Percentiles rank a stretch among this genome's conserved stretches.
Conservation (phyloP, 2,888 invertebrate species). For the Dryocosmus kuriphilus region DNA sequence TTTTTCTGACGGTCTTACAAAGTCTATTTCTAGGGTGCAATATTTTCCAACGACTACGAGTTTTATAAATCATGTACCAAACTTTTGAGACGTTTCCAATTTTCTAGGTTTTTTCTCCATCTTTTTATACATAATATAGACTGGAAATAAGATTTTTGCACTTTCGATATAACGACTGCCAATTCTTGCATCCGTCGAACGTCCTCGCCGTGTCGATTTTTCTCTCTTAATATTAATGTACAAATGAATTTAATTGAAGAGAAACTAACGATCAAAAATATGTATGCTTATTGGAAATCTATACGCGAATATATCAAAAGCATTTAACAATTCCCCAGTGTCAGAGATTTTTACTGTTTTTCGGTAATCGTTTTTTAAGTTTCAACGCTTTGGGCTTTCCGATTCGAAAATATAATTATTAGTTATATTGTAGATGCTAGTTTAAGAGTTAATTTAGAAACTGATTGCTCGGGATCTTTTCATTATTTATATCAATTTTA, state of each 20-base stretch:
- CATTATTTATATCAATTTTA: conserved; percentile 17
- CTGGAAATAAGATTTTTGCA: conserved; percentile 16
- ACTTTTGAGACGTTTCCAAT: not conserved
- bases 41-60: conserved; percentile 8
- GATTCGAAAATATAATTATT: conserved; percentile 3
- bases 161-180: conserved; percentile 8
- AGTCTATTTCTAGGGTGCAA: conserved; percentile 19
- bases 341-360: conserved; percentile 5
- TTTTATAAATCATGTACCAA: conserved; percentile 18
- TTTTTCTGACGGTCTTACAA: conserved; percentile 26
- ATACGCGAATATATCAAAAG: conserved; percentile 13
- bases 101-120: conserved; percentile 4
- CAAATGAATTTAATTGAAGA: conserved; percentile 5
- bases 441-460: conserved; percentile 13
- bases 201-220: conserved; percentile 9
- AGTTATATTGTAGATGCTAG: not conserved
- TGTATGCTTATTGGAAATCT: conserved; percentile 6
- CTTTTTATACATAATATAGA: not conserved
- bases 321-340: conserved; percentile 13
- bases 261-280: not conserved
- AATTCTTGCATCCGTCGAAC: conserved; percentile 8
- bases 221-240: not conserved
- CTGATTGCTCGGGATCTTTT: conserved; percentile 9
- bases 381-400: conserved; percentile 28
- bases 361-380: conserved; percentile 17